Evolutionary conservation across 2,888 invertebrate genomes (phyloP).

Genomic region (Hirtodrosophila confusa): DNA sequence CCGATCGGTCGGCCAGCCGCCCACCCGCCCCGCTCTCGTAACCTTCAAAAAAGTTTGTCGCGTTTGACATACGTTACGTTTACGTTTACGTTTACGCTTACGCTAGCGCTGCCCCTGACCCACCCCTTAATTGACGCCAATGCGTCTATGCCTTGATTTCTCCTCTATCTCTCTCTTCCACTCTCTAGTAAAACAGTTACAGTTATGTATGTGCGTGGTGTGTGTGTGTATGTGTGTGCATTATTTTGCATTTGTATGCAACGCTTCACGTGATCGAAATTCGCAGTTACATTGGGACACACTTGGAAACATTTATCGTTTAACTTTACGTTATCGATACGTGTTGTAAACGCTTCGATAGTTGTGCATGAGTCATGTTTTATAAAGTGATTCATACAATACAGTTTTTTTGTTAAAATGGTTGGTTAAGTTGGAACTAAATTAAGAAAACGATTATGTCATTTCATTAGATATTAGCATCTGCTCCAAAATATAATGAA

Average conservation of each 20-base stretch:
- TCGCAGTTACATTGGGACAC: slow-evolving; percentile 22
- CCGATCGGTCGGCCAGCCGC: slow-evolving; percentile 32
- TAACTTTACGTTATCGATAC: slow-evolving; percentile 23
- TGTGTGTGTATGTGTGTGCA: slow-evolving; percentile 1
- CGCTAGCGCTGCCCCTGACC: slow-evolving; percentile 18
- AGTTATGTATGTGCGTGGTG: slow-evolving; percentile 21
- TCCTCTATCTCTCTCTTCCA: slow-evolving; percentile 3
- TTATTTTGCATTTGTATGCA: slow-evolving; percentile 33
- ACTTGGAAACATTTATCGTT: slow-evolving; percentile 33
- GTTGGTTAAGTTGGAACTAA: too few species aligned
- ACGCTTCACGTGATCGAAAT: slow-evolving; percentile 39
- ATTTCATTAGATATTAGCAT: too few species aligned
- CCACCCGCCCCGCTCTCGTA: slow-evolving; percentile 49
- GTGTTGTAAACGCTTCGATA: slow-evolving; percentile 22
- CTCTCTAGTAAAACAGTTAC: slow-evolving; percentile 24
- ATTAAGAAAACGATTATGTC: too few species aligned
- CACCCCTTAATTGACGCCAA: slow-evolving; percentile 29
- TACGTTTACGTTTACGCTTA: slow-evolving; percentile 21
- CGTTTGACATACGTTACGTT: slow-evolving; percentile 38
- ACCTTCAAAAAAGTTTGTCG: slow-evolving; percentile 62
- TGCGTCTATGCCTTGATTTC: slow-evolving; percentile 31
- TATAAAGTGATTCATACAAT: not conserved
- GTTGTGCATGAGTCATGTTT: slow-evolving; percentile 30
- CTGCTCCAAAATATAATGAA: too few species aligned
- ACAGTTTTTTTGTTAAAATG: slow-evolving; percentile 5